Conservation (phyloP, 2,888 invertebrate species). For the Drosophila cognata region DNA sequence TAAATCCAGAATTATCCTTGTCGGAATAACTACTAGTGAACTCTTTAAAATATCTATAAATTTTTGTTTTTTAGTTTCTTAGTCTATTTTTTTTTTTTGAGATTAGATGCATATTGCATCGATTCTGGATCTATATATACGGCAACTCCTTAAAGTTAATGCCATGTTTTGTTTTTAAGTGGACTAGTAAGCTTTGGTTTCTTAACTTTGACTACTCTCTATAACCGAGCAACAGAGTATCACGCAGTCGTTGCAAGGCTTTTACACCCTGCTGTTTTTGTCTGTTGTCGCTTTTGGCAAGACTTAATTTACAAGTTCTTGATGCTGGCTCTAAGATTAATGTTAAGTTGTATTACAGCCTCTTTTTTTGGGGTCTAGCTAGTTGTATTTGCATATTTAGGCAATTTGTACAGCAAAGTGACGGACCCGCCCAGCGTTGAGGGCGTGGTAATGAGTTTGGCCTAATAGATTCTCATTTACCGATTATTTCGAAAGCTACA, state of each 20-base stretch:
- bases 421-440: constrained; percentile 31
- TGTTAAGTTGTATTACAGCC: constrained; percentile 24
- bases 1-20: too few species aligned
- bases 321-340: constrained; percentile 49
- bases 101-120: not conserved
- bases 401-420: constrained; percentile 13
- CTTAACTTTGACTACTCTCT: not conserved
- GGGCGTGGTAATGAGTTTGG: constrained; percentile 67
- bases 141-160: not conserved
- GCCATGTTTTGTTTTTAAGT: not conserved
- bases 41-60: not conserved
- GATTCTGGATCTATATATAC: not conserved
- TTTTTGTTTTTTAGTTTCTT: not conserved
- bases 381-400: constrained; percentile 40
- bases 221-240: not conserved
- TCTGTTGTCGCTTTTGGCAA: constrained; percentile 37
- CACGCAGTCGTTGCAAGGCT: constrained; percentile 39
- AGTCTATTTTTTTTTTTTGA: not conserved
- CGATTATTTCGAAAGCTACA: constrained; percentile 62
- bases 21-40: not conserved
- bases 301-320: constrained; percentile 34
- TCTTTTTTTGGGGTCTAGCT: constrained; percentile 4
- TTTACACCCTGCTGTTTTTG: not conserved
- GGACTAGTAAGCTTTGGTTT: not conserved
- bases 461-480: constrained; percentile 40